Percentiles rank a stretch among this genome's conserved stretches.
Conservation (phyloP, 2,797 vertebrate species). For the Schizopygopsis malacanthus region DNA sequence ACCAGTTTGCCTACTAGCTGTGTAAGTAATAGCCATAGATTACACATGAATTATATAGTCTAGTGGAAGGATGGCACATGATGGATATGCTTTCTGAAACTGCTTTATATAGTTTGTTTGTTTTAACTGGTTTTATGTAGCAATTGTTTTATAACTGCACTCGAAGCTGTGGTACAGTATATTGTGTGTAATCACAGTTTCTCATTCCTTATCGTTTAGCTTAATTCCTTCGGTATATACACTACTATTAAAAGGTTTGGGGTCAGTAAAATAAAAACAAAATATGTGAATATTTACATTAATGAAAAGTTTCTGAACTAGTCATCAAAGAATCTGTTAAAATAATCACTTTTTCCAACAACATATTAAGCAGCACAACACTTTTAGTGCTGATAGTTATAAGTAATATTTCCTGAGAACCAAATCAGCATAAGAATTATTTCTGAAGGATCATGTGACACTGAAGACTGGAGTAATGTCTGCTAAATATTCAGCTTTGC, state of each 20-base stretch:
- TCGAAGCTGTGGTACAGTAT: background rate
- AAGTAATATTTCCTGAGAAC: background rate
- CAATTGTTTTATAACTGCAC: background rate
- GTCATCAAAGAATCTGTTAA: background rate
- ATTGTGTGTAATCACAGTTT: background rate
- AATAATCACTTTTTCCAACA: background rate
- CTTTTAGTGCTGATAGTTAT: background rate
- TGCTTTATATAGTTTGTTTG: background rate
- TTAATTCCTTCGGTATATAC: background rate
- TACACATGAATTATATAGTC: background rate
- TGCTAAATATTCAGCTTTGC: background rate
- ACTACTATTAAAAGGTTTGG: conserved; percentile 9
- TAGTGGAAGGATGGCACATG: background rate
- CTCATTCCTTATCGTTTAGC: background rate
- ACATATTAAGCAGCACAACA: background rate
- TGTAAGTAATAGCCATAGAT: background rate
- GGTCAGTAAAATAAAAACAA: background rate
- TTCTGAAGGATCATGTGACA: background rate
- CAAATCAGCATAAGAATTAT: background rate
- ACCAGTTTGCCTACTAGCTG: background rate
- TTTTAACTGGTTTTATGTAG: background rate
- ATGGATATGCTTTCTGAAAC: background rate
- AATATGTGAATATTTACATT: background rate
- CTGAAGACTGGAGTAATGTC: background rate
- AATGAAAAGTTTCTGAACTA: background rate